Evolutionary conservation across 2,113 vertebrate genomes (phyloP), one percentile per base, ranked within the genome.

Genomic region (Lampris megalopsis): DNA sequence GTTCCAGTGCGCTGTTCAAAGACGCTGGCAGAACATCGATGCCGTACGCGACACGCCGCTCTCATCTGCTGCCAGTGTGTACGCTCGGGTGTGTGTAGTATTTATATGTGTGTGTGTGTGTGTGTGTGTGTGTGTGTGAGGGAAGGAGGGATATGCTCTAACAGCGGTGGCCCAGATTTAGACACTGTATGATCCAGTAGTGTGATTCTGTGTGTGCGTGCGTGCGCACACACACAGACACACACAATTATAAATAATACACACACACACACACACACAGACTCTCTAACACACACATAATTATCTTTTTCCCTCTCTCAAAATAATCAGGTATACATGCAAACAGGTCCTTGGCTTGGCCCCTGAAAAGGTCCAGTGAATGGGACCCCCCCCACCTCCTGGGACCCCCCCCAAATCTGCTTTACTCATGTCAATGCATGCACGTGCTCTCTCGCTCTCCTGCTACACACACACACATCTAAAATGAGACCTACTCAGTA

Each of bases 51-150:
- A 70, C 65, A 8, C 50, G 66, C 84, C 69, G 72, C 83, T 86
- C 80, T 90, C 85, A 91, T 89, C 86, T 88, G 87, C 77, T 83
- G 82, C 82, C 84, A 81, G 47, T 45, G 11, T 68, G 71, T 80
- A 50, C 65, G 62, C 37, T 4, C 40, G 59, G 2, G 64, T 67
- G 45, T 49, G 40, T 36, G 71, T 58, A 37, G 40, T 43, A 41
- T 62, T 9, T 43, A 3, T 62, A 1, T 62, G 2, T 1, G 10
- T 6, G 8, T 62, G 60, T 43, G 43, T 45, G 62, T 48, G 43
- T 47, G 62, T 63, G n/a, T 56, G 48, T 43, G 56, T 2, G 54
- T 24, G 54, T 6, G 13, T 35, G 3, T 6, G 68, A 1, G 41
- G 73, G 63, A 69, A 7, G 63, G 68, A 63, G 67, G 75, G 63